Evolutionary conservation across 2,113 vertebrate species (phyloP).

Genomic region (Callipepla californica): DNA sequence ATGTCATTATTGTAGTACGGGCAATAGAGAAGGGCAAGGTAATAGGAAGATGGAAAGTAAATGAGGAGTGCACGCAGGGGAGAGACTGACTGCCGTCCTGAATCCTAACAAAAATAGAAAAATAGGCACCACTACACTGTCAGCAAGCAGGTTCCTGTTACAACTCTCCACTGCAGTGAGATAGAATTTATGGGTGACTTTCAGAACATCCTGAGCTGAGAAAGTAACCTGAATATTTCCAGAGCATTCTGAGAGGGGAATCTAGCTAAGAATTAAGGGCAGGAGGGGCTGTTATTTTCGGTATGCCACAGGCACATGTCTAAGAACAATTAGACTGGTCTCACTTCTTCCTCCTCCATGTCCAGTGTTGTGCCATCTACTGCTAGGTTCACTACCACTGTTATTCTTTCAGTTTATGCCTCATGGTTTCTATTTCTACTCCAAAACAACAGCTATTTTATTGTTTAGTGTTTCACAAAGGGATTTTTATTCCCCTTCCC

Average conservation of each 20-base stretch:
- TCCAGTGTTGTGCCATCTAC: not conserved
- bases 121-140: not conserved
- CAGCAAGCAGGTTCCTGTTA: constrained; percentile 44
- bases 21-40: not conserved
- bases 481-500: constrained; percentile 47
- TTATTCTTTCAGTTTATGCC: constrained; percentile 22
- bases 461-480: constrained; percentile 61
- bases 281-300: not conserved
- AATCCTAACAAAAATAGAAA: constrained; percentile 37
- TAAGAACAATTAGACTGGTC: not conserved
- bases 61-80: not conserved
- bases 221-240: not conserved
- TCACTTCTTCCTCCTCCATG: not conserved
- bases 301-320: not conserved
- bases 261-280: not conserved
- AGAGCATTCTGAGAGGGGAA: not conserved
- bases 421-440: constrained; percentile 50
- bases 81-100: constrained; percentile 12
- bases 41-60: not conserved
- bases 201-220: not conserved
- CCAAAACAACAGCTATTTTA: constrained; percentile 49
- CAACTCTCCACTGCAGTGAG: not conserved
- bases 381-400: not conserved
- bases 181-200: not conserved
- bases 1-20: not conserved